Percentiles rank a stretch among this genome's conserved stretches.
Evolutionary conservation across 2,797 vertebrate species (phyloP).

Genomic region (Sebastes steindachneri): DNA sequence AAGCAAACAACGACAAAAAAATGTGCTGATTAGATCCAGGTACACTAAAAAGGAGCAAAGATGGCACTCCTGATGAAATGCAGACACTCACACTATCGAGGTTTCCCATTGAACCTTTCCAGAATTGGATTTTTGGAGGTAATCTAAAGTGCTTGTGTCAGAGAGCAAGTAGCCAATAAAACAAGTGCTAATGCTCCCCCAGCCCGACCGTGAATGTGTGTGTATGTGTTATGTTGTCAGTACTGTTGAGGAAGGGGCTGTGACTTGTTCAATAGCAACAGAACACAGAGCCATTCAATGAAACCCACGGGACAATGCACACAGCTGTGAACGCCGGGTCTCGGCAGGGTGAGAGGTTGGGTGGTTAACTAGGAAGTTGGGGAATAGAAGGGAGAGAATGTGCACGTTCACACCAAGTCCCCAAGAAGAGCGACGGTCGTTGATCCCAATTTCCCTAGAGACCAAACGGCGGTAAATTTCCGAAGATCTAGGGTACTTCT

Average conservation of each 20-base stretch:
- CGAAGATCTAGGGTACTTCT: too few relatives aligned
- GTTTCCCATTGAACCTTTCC: not conserved
- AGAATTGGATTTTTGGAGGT: constrained; percentile 34
- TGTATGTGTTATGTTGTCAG: constrained; percentile 35
- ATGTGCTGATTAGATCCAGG: not conserved
- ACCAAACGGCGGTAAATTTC: too few relatives aligned
- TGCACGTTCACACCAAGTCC: not conserved
- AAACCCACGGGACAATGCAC: constrained; percentile 42
- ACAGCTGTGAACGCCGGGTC: constrained; percentile 45
- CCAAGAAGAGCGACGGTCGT: too few relatives aligned
- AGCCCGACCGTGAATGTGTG: constrained; percentile 1
- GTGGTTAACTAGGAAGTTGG: constrained; percentile 38
- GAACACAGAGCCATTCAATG: constrained; percentile 43
- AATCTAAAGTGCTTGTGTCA: constrained; percentile 34
- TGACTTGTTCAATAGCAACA: constrained; percentile 50
- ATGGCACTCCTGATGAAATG: constrained; percentile 7
- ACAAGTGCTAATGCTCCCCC: constrained; percentile 31
- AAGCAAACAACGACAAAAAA: not conserved
- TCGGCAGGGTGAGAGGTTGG: constrained; percentile 9
- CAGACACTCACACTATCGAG: not conserved
- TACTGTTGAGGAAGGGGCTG: constrained; percentile 40
- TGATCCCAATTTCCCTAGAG: too few relatives aligned
- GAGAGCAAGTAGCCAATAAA: constrained; percentile 42
- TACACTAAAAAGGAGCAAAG: not conserved
- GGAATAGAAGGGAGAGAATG: constrained; percentile 14